phyloP scores from a whole-genome alignment of 2,113 vertebrate species.

The Anthoscopus minutus region DNA sequence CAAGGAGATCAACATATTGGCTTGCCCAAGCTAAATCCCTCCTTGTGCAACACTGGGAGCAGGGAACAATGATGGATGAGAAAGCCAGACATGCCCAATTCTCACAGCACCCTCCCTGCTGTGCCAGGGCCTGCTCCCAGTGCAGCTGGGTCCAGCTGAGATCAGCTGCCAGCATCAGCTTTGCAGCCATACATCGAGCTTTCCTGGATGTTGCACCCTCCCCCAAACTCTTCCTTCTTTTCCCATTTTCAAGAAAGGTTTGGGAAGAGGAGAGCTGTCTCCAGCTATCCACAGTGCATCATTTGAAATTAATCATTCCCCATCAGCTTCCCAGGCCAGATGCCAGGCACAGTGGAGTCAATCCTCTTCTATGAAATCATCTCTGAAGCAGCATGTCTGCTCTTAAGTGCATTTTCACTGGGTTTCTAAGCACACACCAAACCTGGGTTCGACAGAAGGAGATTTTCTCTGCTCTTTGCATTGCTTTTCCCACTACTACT shows the following conservation, averaged over 20 bases:
- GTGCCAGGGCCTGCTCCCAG: neutral
- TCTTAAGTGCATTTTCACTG: neutral
- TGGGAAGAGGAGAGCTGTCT: neutral
- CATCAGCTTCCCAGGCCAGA: neutral
- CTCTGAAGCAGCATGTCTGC: neutral
- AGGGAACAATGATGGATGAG: neutral
- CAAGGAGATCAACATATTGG: neutral
- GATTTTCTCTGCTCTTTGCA: neutral
- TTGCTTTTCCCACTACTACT: neutral
- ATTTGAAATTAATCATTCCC: neutral
- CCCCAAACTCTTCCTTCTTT: neutral
- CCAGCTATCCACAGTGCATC: neutral
- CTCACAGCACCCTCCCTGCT: neutral
- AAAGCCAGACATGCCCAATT: neutral
- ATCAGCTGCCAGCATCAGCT: neutral
- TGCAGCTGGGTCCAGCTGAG: neutral
- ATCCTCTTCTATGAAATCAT: neutral
- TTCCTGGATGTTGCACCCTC: neutral
- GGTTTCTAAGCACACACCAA: neutral
- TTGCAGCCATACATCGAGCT: neutral
- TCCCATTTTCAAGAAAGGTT: neutral
- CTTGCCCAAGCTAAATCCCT: slow-evolving; percentile 23
- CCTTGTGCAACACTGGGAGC: neutral
- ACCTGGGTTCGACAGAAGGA: neutral
- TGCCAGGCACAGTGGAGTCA: neutral